phyloP scores from a whole-genome alignment of 1,140 invertebrate genomes.

The Drosophila arawakana region DNA sequence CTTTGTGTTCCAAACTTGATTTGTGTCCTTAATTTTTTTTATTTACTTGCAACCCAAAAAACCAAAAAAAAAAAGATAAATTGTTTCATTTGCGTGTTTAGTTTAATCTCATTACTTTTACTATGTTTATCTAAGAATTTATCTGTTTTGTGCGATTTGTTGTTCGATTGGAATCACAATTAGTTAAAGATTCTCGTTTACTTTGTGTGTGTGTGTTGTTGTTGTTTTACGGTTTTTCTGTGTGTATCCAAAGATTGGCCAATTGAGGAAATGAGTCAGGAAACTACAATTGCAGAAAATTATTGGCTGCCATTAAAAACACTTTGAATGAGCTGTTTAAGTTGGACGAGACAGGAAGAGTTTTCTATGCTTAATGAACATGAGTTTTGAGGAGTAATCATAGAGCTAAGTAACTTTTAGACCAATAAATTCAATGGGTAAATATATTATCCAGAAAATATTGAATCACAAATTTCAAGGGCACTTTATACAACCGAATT shows the following conservation, averaged over 20 bases:
- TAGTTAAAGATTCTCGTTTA: slow-evolving; percentile 18
- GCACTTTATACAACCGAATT: too few relatives aligned
- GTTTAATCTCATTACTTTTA: slow-evolving; percentile 37
- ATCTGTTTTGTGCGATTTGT: slow-evolving; percentile 44
- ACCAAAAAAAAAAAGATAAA: slow-evolving; percentile 4
- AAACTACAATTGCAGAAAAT: slow-evolving; percentile 6
- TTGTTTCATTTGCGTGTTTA: slow-evolving; percentile 47
- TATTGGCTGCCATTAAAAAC: slow-evolving; percentile 11
- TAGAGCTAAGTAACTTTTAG: too few relatives aligned
- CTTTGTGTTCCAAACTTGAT: slow-evolving; percentile 41
- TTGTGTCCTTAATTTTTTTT: slow-evolving; percentile 31
- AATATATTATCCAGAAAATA: too few relatives aligned
- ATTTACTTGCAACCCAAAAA: slow-evolving; percentile 43
- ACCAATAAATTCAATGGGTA: too few relatives aligned
- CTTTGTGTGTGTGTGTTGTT: slow-evolving; percentile 19
- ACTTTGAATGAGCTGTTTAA: slow-evolving; percentile 25
- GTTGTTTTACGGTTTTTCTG: slow-evolving; percentile 5
- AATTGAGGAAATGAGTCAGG: background rate
- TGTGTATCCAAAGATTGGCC: slow-evolving; percentile 10
- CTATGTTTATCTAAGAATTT: slow-evolving; percentile 35
- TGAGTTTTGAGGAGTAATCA: background rate
- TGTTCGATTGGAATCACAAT: slow-evolving; percentile 31
- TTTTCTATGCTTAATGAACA: background rate
- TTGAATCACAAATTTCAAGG: too few relatives aligned
- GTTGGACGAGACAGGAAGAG: background rate